These are phyloP conservation scores for Drosophila novamexicana DNA, from an alignment of 1,140 invertebrate genomes.

Conservation along the genomic window DNA sequence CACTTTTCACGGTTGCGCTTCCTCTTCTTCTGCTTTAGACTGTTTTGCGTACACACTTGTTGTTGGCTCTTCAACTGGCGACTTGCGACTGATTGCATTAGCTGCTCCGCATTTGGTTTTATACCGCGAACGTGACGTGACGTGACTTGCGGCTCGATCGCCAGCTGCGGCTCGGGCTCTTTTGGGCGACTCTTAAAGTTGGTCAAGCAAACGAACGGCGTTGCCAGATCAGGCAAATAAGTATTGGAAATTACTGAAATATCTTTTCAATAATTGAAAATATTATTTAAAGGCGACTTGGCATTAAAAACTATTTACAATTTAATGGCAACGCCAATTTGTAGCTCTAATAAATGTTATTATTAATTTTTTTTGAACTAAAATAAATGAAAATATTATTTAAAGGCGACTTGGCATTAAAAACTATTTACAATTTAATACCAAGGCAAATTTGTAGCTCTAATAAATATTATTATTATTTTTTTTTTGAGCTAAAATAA, in stretches of 20 bases:
- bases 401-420: no score
- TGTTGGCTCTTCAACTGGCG: slow-evolving; percentile 50
- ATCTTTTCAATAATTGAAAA: no score
- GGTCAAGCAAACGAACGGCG: background rate
- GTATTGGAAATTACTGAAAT: background rate
- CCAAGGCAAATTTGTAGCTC: no score
- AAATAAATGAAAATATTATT: no score
- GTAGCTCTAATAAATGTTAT: no score
- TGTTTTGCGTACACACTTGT: background rate
- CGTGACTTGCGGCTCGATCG: slow-evolving; percentile 47
- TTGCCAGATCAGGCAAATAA: slow-evolving; percentile 20
- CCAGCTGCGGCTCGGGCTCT: slow-evolving; percentile 21
- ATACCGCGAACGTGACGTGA: slow-evolving; percentile 62
- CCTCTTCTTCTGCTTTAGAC: slow-evolving; percentile 12
- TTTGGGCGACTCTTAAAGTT: slow-evolving; percentile 15
- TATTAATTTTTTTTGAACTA: no score
- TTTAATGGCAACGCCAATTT: no score
- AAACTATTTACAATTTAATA: no score
- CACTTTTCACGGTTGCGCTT: slow-evolving; percentile 16
- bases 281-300: no score
- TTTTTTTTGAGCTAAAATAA: no score
- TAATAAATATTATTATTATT: no score
- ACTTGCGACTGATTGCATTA: slow-evolving; percentile 62
- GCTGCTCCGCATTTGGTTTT: slow-evolving; percentile 64
- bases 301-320: no score